Conservation (phyloP, 1,140 invertebrate genomes). For the Cydia splendana region DNA sequence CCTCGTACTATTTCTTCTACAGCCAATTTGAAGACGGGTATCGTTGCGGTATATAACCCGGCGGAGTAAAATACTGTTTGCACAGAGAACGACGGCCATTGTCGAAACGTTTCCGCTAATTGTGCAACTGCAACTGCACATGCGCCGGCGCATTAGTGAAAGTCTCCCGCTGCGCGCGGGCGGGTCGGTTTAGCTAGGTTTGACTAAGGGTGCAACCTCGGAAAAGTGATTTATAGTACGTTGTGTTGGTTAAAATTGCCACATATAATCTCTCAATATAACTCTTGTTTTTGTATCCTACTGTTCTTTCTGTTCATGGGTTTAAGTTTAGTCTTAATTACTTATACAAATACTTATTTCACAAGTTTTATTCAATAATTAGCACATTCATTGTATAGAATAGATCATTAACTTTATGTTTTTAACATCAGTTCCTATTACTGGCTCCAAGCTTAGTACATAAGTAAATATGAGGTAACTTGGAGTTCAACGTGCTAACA, state of each 20-base stretch:
- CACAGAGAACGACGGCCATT: conserved; percentile 45
- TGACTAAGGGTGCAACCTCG: conserved; percentile 3
- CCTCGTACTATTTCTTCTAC: no score
- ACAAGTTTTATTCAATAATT: neutral
- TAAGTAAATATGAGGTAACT: conserved; percentile 9
- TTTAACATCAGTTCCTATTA: neutral
- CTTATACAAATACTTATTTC: no score
- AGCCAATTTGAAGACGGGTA: no score
- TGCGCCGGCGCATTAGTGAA: conserved; percentile 54
- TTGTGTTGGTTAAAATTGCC: no score
- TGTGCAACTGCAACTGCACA: conserved; percentile 45
- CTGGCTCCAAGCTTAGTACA: neutral
- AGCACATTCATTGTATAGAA: neutral
- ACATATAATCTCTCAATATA: no score
- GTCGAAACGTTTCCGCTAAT: conserved; percentile 65
- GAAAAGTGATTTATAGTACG: neutral
- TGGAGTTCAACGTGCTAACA: neutral
- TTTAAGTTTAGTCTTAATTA: no score
- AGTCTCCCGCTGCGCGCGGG: conserved; percentile 44
- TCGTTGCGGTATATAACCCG: no score
- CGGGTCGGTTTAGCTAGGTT: conserved; percentile 39
- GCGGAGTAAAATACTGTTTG: conserved; percentile 24
- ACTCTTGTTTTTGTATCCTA: no score
- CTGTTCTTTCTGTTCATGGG: no score
- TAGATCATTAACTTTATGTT: neutral